Evolutionary conservation across 2,888 invertebrate species (phyloP).

Genomic region (Ypsolopha scabrella): DNA sequence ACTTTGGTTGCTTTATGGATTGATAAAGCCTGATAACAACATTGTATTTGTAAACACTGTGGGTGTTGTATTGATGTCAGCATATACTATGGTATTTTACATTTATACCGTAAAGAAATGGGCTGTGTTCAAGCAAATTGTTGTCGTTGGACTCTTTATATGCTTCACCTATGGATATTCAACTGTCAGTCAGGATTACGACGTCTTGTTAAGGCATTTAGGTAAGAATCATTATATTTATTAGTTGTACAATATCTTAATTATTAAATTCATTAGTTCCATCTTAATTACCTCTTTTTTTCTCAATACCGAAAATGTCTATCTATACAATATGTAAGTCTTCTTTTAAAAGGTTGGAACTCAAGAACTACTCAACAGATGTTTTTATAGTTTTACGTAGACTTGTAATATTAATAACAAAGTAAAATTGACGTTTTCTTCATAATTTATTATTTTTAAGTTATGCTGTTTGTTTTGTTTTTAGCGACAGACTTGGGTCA

Average conservation of each 20-base stretch:
- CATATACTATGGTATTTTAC: conserved; percentile 79
- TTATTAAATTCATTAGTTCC: no score
- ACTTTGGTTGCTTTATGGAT: conserved; percentile 86
- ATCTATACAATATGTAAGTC: no score
- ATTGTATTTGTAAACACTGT: conserved; percentile 82
- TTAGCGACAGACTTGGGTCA: no score
- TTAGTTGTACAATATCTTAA: neutral
- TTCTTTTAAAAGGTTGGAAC: neutral
- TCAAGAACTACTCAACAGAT: neutral
- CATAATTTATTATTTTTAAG: no score
- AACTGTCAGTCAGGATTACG: conserved; percentile 61
- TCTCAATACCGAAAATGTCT: neutral
- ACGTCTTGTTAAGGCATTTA: conserved; percentile 67
- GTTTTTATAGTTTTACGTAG: neutral
- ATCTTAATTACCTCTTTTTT: no score
- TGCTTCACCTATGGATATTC: conserved; percentile 69
- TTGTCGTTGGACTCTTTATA: conserved; percentile 62
- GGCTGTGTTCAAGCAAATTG: conserved; percentile 71
- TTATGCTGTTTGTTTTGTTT: no score
- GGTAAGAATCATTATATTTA: conserved; percentile 55
- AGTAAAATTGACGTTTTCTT: no score
- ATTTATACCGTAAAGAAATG: conserved; percentile 80
- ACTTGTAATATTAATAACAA: no score
- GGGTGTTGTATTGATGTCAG: conserved; percentile 77
- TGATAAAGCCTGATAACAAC: conserved; percentile 77